Base-by-base conservation (phyloP, 2,888 invertebrate genomes). In the Catocala sponsa region DNA sequence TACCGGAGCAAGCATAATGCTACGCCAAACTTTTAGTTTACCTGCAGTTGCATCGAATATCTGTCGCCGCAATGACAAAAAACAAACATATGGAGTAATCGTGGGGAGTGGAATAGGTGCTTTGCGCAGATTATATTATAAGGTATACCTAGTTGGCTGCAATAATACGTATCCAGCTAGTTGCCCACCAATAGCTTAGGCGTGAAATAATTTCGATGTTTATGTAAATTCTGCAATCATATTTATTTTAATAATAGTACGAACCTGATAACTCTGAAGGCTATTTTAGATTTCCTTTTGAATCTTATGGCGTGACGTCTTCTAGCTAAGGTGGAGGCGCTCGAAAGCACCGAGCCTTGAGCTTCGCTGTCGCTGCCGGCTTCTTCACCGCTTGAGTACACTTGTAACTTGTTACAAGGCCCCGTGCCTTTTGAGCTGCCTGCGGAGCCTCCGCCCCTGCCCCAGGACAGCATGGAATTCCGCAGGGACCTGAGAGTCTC, bases 401-500 rank as follows among this genome's bases (percentile, higher is more conserved):
- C 52, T 59, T 71, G 70, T 58, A 68, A 74, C 74, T 71, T 74
- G 70, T 70, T 80, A 63, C 65, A 71, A 57, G 68, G n/a, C n/a
- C n/a, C n/a, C n/a, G n/a, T n/a, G n/a, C n/a, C n/a, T n/a, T 83
- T 82, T 56, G 90, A 85, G 68, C 86, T 76, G 72, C 89, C 84
- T 80, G 87, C 85, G 70, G 84, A 75, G 74, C 84, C 81, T 74
- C 80, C 84, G 80, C 75, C 88, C 82, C 80, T 85, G 70, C 83
- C 82, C 94, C 94, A 93, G 80, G 92, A 87, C 88, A 93, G 91
- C 94, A 94, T 94, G 82, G 92, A 91, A 83, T 87, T 91, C 86
- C 90, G 92, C 84, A 94, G 87, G 85, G 89, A 88, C 86, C 92
- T 91, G 87, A 94, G 90, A 84, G 93, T 90, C 93, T 94, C 94